Evolutionary conservation across 2,888 invertebrate species (phyloP), one percentile per base, ranked within the genome.

Genomic region (Rhagophthalmus giganteus): DNA sequence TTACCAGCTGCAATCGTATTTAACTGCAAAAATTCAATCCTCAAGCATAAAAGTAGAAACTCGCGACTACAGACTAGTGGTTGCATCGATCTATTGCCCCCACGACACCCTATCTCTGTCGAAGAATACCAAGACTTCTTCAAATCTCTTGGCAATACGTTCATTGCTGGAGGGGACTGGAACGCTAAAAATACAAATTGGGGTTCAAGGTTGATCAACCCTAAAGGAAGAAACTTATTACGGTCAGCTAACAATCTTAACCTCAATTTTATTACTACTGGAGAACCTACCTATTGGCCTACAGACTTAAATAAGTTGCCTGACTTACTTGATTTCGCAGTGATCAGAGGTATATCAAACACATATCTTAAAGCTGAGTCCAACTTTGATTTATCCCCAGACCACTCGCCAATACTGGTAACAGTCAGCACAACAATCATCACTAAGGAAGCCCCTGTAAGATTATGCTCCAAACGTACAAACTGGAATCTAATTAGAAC

Each of bases 111-210:
- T 15, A 26, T 39, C 13, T 20, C 8, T 9, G 16, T 16, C 11
- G 28, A 10, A n/a, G 26, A 39, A 25, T 14, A 38, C 16, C 6
- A 38, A 24, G 15, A 13, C 24, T 27, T 38, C 25, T 38, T 27
- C 5, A 16, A 39, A 1, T 15, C 25, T 25, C 12, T 11, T 28
- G 39, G 39, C n/a, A 27, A 28, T 9, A 34, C 2, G 16, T 39
- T 39, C 8, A 14, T 15, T 9, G 14, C 14, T 13, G 39, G 39
- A 13, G 39, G 39, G n/a, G 28, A 28, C 39, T 39, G 38, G 38
- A 38, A 38, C 9, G 38, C 26, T 5, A 38, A 38, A 24, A 12
- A 38, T 24, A 34, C 15, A 6, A 8, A 14, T 7, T 35, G 20
- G 35, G 35, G 20, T 3, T 35, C 35, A 10, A 13, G 38, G 27